A percentile compares a stretch with the other conserved stretches of the same genome.
phyloP scores from a whole-genome alignment of 2,113 vertebrate genomes.

The Sceloporus tristichus region DNA sequence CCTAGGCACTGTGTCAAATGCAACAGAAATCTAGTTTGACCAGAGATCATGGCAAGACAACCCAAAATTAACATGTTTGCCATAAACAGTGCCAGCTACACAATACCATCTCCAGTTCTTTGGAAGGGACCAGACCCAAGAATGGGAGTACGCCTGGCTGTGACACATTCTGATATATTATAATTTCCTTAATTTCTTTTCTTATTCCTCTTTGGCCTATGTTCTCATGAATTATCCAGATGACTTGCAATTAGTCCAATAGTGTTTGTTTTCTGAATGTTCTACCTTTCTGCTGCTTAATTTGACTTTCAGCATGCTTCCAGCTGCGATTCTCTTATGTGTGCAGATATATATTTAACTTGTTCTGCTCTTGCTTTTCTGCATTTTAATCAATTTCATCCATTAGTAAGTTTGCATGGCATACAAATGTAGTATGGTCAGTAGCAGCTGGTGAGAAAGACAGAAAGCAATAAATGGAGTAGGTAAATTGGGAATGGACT shows the following conservation, averaged over 20 bases:
- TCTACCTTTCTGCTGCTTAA: neutral
- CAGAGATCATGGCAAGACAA: neutral
- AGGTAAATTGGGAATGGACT: neutral
- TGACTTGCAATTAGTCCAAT: neutral
- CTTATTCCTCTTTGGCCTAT: neutral
- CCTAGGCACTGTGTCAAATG: neutral
- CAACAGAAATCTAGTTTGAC: conserved; percentile 10
- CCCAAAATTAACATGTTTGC: neutral
- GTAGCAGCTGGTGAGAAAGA: neutral
- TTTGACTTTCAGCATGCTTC: neutral
- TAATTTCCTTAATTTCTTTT: neutral
- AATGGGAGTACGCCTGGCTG: neutral
- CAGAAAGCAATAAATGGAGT: neutral
- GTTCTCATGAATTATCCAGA: conserved; percentile 1
- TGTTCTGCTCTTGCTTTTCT: neutral
- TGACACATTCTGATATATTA: neutral
- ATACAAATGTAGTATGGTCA: neutral
- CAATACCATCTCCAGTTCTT: neutral
- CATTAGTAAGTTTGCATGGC: neutral
- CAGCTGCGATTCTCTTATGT: neutral
- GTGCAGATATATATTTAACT: neutral
- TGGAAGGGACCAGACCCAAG: neutral
- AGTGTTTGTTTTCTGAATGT: neutral
- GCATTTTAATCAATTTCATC: neutral
- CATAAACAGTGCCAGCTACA: neutral